Percentiles rank a stretch among this genome's conserved stretches.
These are phyloP conservation scores for Fistularia tabacaria DNA, from an alignment of 2,797 vertebrate species.

Conservation along the genomic window DNA sequence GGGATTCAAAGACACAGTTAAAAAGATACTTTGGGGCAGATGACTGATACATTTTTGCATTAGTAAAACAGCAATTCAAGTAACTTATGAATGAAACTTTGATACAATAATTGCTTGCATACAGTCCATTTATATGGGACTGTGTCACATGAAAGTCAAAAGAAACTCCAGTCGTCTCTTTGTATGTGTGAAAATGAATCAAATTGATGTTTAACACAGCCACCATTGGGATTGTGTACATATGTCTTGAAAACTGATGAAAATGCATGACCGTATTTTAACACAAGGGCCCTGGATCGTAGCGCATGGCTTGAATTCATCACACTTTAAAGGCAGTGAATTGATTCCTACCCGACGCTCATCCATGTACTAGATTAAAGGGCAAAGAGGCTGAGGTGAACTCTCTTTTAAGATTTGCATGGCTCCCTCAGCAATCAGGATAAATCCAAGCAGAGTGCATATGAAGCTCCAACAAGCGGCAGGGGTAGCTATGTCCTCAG, in stretches of 20 bases:
- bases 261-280: constrained; percentile 60
- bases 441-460: constrained; percentile 56
- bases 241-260: constrained; percentile 47
- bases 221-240: constrained; percentile 23
- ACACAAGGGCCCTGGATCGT: constrained; percentile 35
- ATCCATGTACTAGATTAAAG: constrained; percentile 48
- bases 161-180: constrained; percentile 7
- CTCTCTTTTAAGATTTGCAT: constrained; percentile 42
- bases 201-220: constrained; percentile 18
- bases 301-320: constrained; percentile 43
- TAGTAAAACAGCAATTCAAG: constrained; percentile 8
- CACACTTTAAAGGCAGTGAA: constrained; percentile 45
- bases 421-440: constrained; percentile 55
- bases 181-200: constrained; percentile 12
- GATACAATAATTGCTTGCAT: constrained; percentile 4
- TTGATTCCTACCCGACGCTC: constrained; percentile 54
- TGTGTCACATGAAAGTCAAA: constrained; percentile 13
- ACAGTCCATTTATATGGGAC: not conserved
- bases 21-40: constrained; percentile 10
- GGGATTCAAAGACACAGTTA: constrained; percentile 14
- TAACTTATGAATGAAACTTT: constrained; percentile 9
- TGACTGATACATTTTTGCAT: constrained; percentile 24
- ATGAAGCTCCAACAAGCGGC: constrained; percentile 53
- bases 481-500: constrained; percentile 63
- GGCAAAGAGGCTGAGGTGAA: constrained; percentile 41